Evolutionary conservation across 2,113 vertebrate species (phyloP), one percentile per base, ranked within the genome.

Genomic region (Elephas maximus): DNA sequence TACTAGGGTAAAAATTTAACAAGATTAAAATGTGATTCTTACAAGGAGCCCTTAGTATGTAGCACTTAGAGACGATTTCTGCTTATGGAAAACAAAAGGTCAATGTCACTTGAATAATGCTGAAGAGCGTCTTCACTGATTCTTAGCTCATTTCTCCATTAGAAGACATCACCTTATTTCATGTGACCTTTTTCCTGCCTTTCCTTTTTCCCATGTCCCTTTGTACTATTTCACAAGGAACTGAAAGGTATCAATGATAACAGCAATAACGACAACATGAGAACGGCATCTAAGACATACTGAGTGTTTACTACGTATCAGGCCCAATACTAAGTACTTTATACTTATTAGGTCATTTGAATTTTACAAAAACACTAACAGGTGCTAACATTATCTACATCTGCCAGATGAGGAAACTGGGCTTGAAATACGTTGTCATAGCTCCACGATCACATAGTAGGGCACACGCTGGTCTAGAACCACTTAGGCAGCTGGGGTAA

Each of bases 201-300:
- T 92, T 37, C 63, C 48, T 41, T 62, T 93, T 92, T 77, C 45
- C n/a, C 21, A 93, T 28, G 9, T 81, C 80, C 81, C 24, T 90
- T 88, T 14, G 24, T 26, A 71, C 45, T 93, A 88, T 89, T 91
- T 83, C 15, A 23, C 12, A 77, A 76, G 15, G 11, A 63, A 86
- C 53, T 89, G 85, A 92, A 74, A 83, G 8, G 26, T 84, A 21
- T 67, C 48, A 8, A 69, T 45, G 62, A 24, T 69, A 90, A 78
- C 6, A 91, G 8, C 65, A 90, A 37, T 77, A 90, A 57, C 18
- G 82, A 86, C 51, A 88, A 60, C 89, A 44, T n/a, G 21, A 88
- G 60, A 63, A 93, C 53, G n/a, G 26, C 45, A 90, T 51, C 23
- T 65, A 44, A 83, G n/a, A 87, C 57, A 71, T 0, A 48, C 6